These are phyloP conservation scores for Antrozous pallidus DNA, from an alignment of 2,797 vertebrate species.

Conservation along the genomic window DNA sequence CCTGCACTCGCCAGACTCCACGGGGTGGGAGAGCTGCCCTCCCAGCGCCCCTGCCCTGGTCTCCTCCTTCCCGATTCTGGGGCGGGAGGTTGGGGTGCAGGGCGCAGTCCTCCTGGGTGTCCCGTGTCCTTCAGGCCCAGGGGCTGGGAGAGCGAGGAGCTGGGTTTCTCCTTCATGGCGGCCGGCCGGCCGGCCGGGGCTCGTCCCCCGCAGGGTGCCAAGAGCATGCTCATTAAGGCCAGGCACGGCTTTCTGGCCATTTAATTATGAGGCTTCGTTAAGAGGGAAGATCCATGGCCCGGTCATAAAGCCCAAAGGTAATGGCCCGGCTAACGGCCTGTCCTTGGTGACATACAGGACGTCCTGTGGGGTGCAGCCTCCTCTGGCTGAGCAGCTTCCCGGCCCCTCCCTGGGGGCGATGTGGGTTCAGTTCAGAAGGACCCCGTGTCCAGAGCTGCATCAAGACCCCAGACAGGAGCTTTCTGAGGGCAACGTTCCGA, in stretches of 20 bases:
- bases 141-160: neutral
- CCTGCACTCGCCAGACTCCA: neutral
- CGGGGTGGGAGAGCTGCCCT: neutral
- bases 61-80: neutral
- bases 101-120: neutral
- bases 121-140: neutral
- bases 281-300: no score
- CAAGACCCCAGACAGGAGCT: no score
- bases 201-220: no score
- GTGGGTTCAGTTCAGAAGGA: neutral
- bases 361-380: neutral
- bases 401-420: neutral
- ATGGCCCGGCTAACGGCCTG: no score
- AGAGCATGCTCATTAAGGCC: no score
- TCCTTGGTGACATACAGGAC: neutral
- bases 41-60: accelerated
- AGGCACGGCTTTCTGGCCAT: no score
- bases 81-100: accelerated
- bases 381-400: neutral
- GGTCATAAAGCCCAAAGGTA: no score
- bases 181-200: no score
- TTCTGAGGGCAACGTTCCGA: no score
- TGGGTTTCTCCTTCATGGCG: neutral
- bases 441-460: no score
- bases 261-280: no score